These are phyloP conservation scores for Helarctos malayanus DNA, from an alignment of 2,797 vertebrate species.

Conservation along the genomic window DNA sequence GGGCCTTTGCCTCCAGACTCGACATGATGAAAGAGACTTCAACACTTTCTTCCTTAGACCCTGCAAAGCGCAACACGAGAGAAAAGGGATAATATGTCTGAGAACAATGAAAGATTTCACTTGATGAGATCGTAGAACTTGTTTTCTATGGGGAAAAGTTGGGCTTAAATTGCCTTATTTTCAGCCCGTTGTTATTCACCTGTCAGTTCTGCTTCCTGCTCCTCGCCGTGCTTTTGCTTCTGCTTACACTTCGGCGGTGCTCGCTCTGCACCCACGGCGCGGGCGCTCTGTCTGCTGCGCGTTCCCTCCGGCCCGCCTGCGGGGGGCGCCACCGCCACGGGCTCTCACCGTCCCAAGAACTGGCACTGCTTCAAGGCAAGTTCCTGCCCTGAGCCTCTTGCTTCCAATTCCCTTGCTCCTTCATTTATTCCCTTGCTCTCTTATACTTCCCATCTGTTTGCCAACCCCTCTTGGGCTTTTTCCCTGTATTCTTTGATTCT, in stretches of 20 bases:
- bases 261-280: too few species aligned
- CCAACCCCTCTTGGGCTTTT: not conserved
- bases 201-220: not conserved
- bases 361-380: not conserved
- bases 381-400: not conserved
- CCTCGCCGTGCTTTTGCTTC: not conserved
- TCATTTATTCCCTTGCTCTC: not conserved
- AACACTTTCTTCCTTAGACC: not conserved
- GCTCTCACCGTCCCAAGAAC: not conserved
- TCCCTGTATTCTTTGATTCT: not conserved
- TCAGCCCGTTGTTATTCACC: not conserved
- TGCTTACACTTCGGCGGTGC: not conserved
- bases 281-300: fast-evolving
- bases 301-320: fast-evolving
- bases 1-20: not conserved
- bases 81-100: not conserved
- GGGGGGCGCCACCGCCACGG: not conserved
- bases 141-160: not conserved
- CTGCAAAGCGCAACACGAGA: not conserved
- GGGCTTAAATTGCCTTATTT: not conserved
- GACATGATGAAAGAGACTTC: not conserved
- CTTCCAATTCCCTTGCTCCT: not conserved
- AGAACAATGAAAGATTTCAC: not conserved
- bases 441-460: not conserved
- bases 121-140: not conserved